Base-by-base conservation (phyloP, 2,113 vertebrate genomes). In the Meleagris gallopavo region DNA sequence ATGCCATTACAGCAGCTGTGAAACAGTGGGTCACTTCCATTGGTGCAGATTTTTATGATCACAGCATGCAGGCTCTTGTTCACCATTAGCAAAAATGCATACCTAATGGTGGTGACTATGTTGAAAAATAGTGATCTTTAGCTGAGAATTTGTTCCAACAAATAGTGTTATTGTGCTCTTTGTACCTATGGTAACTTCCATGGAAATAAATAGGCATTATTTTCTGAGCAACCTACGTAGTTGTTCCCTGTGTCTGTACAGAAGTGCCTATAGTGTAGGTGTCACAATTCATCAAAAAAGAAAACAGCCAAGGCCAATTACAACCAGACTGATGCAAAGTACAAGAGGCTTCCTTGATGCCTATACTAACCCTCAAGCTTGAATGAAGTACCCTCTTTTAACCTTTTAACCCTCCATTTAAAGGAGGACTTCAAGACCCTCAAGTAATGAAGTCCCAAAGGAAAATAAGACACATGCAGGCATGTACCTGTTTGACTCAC, bases 361-460 rank as follows among this genome's bases (percentile, higher is more conserved):
- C 38, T 64, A 5, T 83, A 40, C 25, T 8, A 36, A 55, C 61
- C n/a, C 43, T 91, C 34, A 84, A 74, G 52, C 50, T 57, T n/a
- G n/a, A n/a, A n/a, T n/a, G n/a, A n/a, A n/a, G n/a, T n/a, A n/a
- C n/a, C n/a, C n/a, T n/a, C n/a, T n/a, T n/a, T n/a, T n/a, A n/a
- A n/a, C n/a, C n/a, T n/a, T n/a, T n/a, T n/a, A n/a, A n/a, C n/a
- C n/a, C n/a, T n/a, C n/a, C n/a, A n/a, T n/a, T n/a, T n/a, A n/a
- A n/a, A n/a, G n/a, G n/a, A n/a, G n/a, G n/a, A n/a, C n/a, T n/a
- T n/a, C n/a, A n/a, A n/a, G n/a, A n/a, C n/a, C n/a, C n/a, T n/a
- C n/a, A n/a, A n/a, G 17, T 94, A 94, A 96, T 84, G 80, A 86
- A 95, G 65, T 92, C 93, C 86, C 90, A 93, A 64, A 96, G 90